Conservation (phyloP, 2,113 vertebrate genomes). For the Poecilia latipinna region DNA sequence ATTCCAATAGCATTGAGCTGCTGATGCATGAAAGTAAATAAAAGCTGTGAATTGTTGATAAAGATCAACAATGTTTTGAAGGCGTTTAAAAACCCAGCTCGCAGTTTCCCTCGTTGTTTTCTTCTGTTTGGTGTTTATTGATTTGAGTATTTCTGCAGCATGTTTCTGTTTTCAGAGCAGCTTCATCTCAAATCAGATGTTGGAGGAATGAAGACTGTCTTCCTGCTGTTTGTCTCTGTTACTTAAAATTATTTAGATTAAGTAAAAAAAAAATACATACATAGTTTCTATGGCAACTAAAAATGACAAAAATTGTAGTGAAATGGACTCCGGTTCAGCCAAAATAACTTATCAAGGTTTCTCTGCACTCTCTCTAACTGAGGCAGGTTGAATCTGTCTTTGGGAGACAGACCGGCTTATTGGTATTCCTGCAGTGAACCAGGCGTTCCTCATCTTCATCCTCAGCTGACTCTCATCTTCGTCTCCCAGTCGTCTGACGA, state of each 20-base stretch:
- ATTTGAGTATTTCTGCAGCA: conserved; percentile 52
- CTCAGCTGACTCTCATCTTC: conserved; percentile 10
- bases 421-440: conserved; percentile 37
- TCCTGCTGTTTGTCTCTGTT: conserved; percentile 8
- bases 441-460: conserved; percentile 28
- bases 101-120: conserved; percentile 10
- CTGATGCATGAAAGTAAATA: conserved; percentile 33
- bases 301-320: too few relatives aligned
- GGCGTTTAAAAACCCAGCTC: conserved; percentile 7
- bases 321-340: too few relatives aligned
- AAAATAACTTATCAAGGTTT: too few relatives aligned
- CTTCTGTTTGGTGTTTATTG: conserved; percentile 30
- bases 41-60: conserved; percentile 49
- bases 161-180: conserved; percentile 47
- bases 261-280: neutral
- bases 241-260: neutral
- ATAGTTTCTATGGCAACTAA: neutral
- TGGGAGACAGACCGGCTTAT: conserved; percentile 10
- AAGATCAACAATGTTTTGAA: conserved; percentile 52
- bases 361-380: neutral
- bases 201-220: conserved; percentile 18
- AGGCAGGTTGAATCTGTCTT: neutral
- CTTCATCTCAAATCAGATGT: conserved; percentile 48
- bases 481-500: conserved; percentile 28
- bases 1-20: conserved; percentile 43